Base-by-base conservation (phyloP, 2,113 vertebrate genomes). In the Heterochromis multidens region DNA sequence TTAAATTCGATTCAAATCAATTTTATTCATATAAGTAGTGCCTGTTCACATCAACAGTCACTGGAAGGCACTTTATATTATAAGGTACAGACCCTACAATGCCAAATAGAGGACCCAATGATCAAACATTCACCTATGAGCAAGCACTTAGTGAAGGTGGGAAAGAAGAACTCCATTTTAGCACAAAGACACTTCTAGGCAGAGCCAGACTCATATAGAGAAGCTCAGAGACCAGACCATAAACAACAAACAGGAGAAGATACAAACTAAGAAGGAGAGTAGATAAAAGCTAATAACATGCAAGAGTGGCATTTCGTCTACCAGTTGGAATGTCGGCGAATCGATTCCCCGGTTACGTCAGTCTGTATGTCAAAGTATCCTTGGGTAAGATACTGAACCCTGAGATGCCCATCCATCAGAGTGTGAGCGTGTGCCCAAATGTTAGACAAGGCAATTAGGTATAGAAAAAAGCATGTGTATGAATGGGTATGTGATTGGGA, bases 311-410 rank as follows among this genome's bases (percentile, higher is more conserved):
- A 67, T 67, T 43, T 67, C 4, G 35, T 25, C 62, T 65, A 40
- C 13, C 62, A 40, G 23, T 4, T 40, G 35, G n/a, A 65, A 25
- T 21, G 62, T 40, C 0, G 2, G 40, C 21, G 2, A 7, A 65
- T 0, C 37, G 62, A 65, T 40, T 65, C 21, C 2, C 21, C n/a
- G 23, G 16, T 7, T 65, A 25, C 62, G 23, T 21, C 35, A 40
- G 35, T 65, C 35, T 9, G 62, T 40, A 40, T 40, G 1, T 65
- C 23, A 65, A 37, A 37, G 35, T 37, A 3, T 65, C 40, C 62
- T 65, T 40, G 7, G 62, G n/a, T 7, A 65, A 25, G 62, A 65
- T 40, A n/a, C n/a, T 65, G n/a, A 16, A 65, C 5, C 7, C 62
- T 25, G 40, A 40, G 16, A 65, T 65, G 7, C 3, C 35, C 62